Evolutionary conservation across 1,140 invertebrate species (phyloP), one percentile per base, ranked within the genome.

Genomic region (Nymphalis io): DNA sequence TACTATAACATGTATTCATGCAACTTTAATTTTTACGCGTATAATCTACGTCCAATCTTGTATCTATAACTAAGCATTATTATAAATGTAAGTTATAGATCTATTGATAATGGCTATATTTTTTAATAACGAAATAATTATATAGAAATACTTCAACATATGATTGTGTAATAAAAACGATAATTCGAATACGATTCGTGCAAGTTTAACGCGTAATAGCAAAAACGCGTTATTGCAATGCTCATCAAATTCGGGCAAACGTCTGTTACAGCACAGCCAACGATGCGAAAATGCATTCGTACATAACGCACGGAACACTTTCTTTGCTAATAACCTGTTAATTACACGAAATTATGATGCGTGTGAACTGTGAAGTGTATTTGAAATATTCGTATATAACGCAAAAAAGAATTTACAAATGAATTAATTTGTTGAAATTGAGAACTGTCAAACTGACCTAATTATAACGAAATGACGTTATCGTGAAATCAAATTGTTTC

Each of bases 301-400:
- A 70, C 73, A 73, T 75, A 80, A 82, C 74, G 64, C 75, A 69
- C 71, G 71, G 48, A 74, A 76, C 65, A 76, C 70, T 78, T 79
- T 77, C 70, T 68, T 80, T 57, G 23, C 20, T 72, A 74, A 72
- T 70, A 48, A 55, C 62, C 57, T 73, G 62, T 57, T 73, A 74
- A 74, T 76, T 74, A 71, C 60, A 64, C 62, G 16, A 75, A 80
- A 77, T 70, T 66, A 46, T 68, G 68, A 75, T 76, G 60, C 23
- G 65, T 71, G 23, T 65, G 42, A 20, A 33, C 27, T 33, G 27
- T 33, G 11, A 27, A 51, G 40, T 55, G 8, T 20, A 46, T 46
- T 46, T 18, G n/a, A 46, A 46, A n/a, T 3, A 46, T 46, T 46
- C 44, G 6, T 46, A 46, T 3, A 1, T n/a, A 2, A 46, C 16